A percentile compares a stretch with the other conserved stretches of the same genome.
phyloP scores from a whole-genome alignment of 2,113 vertebrate genomes.

The Theristicus caerulescens region DNA sequence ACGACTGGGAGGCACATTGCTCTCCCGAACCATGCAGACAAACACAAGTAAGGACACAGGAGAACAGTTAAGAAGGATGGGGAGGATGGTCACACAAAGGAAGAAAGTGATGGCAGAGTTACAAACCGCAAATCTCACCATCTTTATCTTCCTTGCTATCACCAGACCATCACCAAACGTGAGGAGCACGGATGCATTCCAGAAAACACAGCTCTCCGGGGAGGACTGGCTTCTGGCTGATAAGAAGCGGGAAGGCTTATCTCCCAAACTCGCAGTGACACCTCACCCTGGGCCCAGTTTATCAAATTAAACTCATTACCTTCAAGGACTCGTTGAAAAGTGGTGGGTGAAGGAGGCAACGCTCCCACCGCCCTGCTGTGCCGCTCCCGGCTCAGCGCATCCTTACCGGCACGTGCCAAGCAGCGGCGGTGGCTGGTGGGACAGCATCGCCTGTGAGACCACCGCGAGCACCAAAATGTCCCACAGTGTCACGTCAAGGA shows the following conservation, averaged over 20 bases:
- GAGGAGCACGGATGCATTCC: not conserved
- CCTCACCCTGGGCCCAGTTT: not conserved
- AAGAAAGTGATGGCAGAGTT: not conserved
- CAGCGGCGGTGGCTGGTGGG: not conserved
- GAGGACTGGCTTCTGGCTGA: not conserved
- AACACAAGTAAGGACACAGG: not conserved
- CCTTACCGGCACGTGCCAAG: fast-evolving
- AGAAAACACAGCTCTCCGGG: not conserved
- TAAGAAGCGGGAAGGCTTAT: not conserved
- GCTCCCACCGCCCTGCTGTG: not conserved
- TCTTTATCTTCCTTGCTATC: not conserved
- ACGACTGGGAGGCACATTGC: not conserved
- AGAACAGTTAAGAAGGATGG: not conserved
- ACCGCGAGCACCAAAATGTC: not conserved
- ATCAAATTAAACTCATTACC: not conserved
- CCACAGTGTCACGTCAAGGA: fast-evolving
- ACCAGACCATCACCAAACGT: not conserved
- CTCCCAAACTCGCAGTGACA: not conserved
- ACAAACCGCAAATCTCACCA: not conserved
- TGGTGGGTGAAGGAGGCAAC: not conserved
- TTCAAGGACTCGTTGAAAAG: not conserved
- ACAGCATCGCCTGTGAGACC: not conserved
- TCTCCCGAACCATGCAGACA: not conserved
- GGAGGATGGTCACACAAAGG: not conserved
- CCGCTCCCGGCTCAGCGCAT: fast-evolving